These are phyloP conservation scores for Spizella passerina DNA, from an alignment of 2,797 vertebrate species.

Conservation along the genomic window DNA sequence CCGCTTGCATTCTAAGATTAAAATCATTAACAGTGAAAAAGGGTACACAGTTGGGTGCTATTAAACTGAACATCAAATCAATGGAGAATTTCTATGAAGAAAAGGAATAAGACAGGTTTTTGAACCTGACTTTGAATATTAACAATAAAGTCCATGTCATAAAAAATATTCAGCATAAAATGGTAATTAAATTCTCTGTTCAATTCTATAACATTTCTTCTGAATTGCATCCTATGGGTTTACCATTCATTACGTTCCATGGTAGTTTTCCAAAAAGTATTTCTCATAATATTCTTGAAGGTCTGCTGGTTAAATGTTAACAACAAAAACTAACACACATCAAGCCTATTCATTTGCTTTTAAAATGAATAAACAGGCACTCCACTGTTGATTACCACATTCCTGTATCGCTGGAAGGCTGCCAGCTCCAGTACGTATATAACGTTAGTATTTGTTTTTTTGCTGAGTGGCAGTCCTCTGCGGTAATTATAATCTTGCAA, in stretches of 20 bases:
- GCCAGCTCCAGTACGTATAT: not conserved
- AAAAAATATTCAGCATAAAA: not conserved
- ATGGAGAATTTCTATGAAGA: not conserved
- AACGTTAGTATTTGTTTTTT: not conserved
- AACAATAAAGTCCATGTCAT: not conserved
- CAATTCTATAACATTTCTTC: not conserved
- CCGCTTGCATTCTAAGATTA: not conserved
- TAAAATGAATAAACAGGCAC: conserved; percentile 20
- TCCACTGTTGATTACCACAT: conserved; percentile 3
- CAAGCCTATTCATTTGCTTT: not conserved
- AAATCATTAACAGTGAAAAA: not conserved
- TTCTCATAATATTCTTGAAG: not conserved
- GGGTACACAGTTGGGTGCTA: not conserved
- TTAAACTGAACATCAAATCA: not conserved
- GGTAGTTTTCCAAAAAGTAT: not conserved
- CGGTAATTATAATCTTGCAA: not conserved
- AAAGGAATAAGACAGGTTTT: not conserved
- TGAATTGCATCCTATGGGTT: not conserved
- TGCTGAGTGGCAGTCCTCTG: not conserved
- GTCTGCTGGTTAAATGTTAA: not conserved
- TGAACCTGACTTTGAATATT: conserved; percentile 5
- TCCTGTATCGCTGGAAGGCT: not conserved
- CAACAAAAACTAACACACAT: not conserved
- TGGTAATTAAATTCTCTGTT: not conserved
- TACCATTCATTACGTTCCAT: not conserved